Base-by-base conservation (phyloP, 2,888 invertebrate species). In the Drosophila kuntzei region DNA sequence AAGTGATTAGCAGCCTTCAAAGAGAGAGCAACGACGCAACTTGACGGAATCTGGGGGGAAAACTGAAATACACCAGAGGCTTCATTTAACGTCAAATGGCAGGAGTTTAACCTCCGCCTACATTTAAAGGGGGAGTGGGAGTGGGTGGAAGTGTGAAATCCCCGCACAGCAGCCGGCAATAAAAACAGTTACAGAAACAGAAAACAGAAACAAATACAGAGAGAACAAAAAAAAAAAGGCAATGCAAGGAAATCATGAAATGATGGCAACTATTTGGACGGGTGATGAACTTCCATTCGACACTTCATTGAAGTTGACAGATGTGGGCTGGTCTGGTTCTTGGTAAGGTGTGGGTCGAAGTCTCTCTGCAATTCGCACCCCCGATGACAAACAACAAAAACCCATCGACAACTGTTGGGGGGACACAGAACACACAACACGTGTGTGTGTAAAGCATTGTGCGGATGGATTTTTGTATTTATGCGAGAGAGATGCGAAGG, bases 261-360 rank as follows among this genome's bases (percentile, higher is more conserved):
- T 54, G 67, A 68, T 65, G 84, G 77, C 67, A 71, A 75, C 87
- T 84, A 83, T 86, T 85, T 53, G 65, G 75, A 76, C 71, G 85
- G 77, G 76, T 81, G 89, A 91, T 89, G 90, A 90, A 90, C 90
- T 87, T 81, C 84, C 82, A 83, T 81, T 81, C 77, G 83, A 83
- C 87, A 90, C 81, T 88, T 90, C 76, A 90, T 90, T 85, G 89
- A 91, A 90, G 82, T 89, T 90, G 90, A 90, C 90, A 90, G 90
- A 91, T 90, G 90, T 91, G 89, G 88, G 85, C 76, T 76, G 83
- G 51, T 37, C 50, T 50, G 37, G 39, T 22, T 63, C 34, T 44
- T 37, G 44, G 54, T 18, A n/a, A n/a, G 18, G 41, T 37, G 32
- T 44, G 22, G 43, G 7, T 20, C 18, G 29, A 11, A 46, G 20